Evolutionary conservation across 2,797 vertebrate species (phyloP), one percentile per base, ranked within the genome.

Genomic region (Syngnathus rostellatus): DNA sequence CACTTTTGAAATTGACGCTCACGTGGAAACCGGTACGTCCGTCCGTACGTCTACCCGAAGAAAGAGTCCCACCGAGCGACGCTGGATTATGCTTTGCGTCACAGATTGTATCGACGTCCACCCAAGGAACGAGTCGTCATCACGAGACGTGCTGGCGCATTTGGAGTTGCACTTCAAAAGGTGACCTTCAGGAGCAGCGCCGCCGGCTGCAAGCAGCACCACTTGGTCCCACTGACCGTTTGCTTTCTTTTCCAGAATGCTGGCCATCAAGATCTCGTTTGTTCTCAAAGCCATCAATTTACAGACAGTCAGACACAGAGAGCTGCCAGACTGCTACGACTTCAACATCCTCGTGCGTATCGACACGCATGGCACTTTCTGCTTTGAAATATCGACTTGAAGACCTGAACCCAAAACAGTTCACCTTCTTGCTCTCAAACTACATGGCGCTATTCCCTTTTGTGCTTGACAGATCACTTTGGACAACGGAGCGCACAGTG

Each of bases 241-340:
- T 31, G 14, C 16, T 67, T 6, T 81, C 51, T 77, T 64, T 84
- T 77, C 68, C 84, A 98, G 96, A 68, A 87, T 98, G 72, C 71
- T 98, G 64, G 85, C 73, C 0, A 84, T 96, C 69, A 90, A 89
- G 68, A 89, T 96, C 62, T 84, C 39, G 39, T 95, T 98, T 79
- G 91, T 89, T 59, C 86, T 98, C 62, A 98, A 96, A 85, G 93
- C 95, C 12, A 94, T 98, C 73, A 98, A 98, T 73, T 86, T 97
- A 62, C 94, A 98, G 90, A 97, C 95, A 0, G 90, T 97, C 75
- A 92, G 93, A 70, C 90, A 94, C 62, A 90, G 94, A 0, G 94
- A 98, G 75, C 90, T 97, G 65, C 96, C 96, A 0, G 94, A 98
- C 84, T 98, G 95, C 80, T 98, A 98, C 0, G 92, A 94, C 83